A percentile compares a stretch with the other conserved stretches of the same genome.
Conservation (phyloP, 1,140 invertebrate genomes). For the silkworm (Bombyx mori) region DNA sequence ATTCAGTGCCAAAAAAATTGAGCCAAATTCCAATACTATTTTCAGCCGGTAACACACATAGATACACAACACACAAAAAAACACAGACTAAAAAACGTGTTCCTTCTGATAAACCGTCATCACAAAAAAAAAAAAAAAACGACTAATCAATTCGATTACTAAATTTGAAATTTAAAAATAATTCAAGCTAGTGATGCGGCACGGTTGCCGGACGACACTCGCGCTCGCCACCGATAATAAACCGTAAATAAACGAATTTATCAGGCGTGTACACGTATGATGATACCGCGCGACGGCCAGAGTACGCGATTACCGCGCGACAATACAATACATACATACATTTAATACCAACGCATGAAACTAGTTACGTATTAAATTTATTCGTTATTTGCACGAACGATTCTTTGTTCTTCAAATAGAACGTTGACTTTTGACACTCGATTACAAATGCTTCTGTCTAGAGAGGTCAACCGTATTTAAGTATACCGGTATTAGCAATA, state of each 20-base stretch:
- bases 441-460: too few species aligned
- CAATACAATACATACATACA: constrained; percentile 20
- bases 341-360: constrained; percentile 29
- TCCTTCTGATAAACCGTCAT: background rate
- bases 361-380: constrained; percentile 40
- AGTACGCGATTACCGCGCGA: constrained; percentile 26
- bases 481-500: too few species aligned
- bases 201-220: background rate
- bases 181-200: constrained; percentile 3
- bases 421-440: constrained; percentile 43
- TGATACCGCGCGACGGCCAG: constrained; percentile 7
- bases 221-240: constrained; percentile 7
- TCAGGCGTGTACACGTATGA: constrained; percentile 4
- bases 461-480: too few species aligned
- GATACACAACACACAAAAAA: constrained; percentile 3
- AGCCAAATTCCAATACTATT: constrained; percentile 9
- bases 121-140: constrained; percentile 5
- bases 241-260: constrained; percentile 17
- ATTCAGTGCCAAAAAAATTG: constrained; percentile 2
- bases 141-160: constrained; percentile 4
- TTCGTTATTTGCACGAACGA: constrained; percentile 25
- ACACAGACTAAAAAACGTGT: background rate
- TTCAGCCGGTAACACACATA: constrained; percentile 5
- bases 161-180: constrained; percentile 11
- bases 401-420: constrained; percentile 45